phyloP scores from a whole-genome alignment of 2,888 invertebrate species.

The Pteria penguin region DNA sequence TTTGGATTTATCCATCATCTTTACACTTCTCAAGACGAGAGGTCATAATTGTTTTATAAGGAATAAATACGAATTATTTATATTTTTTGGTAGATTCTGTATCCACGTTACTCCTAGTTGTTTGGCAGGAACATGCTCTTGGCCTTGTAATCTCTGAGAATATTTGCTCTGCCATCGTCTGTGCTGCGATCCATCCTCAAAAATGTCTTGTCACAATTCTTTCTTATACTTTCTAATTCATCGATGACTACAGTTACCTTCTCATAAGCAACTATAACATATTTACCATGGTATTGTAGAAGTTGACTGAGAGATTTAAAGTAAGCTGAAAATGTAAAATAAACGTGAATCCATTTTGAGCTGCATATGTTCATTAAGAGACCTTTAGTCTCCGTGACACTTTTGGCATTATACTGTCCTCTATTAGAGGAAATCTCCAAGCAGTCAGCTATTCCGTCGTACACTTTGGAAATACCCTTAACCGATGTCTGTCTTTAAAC shows the following conservation, averaged over 20 bases:
- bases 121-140: too few species aligned
- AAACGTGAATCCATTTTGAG: too few species aligned
- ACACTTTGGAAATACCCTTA: background rate
- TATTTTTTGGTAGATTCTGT: background rate
- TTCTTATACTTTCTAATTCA: background rate
- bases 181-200: too few species aligned
- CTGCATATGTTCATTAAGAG: too few species aligned
- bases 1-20: too few species aligned
- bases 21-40: background rate
- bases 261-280: slow-evolving; percentile 8
- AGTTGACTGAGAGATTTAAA: slow-evolving; percentile 8
- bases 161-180: too few species aligned
- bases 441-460: too few species aligned
- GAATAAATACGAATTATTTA: background rate
- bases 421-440: too few species aligned
- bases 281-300: slow-evolving; percentile 7
- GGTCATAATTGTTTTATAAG: background rate
- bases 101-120: background rate
- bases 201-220: too few species aligned
- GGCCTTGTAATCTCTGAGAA: background rate
- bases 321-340: background rate
- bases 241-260: slow-evolving; percentile 4
- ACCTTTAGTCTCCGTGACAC: too few species aligned
- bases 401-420: too few species aligned
- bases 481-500: slow-evolving; percentile 12